Base-by-base conservation (phyloP, 1,140 invertebrate genomes). In the Dendrolimus punctatus region DNA sequence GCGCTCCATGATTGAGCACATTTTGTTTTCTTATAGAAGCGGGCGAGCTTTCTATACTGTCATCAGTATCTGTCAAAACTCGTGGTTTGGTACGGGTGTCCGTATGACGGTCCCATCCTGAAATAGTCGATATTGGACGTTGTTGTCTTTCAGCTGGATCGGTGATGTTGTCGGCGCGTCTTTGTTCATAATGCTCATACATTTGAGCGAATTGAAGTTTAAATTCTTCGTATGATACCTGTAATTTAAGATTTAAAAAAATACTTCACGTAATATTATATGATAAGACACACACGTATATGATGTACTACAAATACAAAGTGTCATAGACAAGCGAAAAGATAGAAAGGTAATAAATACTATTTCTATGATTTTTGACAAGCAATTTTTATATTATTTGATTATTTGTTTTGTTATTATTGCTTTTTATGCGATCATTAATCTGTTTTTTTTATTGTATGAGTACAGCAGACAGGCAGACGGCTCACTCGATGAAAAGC, bases 181-280 rank as follows among this genome's bases (percentile, higher is more conserved):
- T 94, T 54, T 96, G 91, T 71, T 98, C 97, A 80, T 98, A 99
- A 73, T 98, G 96, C 73, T 98, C 96, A 83, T 99, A 99, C 95
- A 99, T 98, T 87, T 97, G 95, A 53, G 95, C 95, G 82, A 97
- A 97, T 75, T 97, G 95, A 9, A 97, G 89, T 77, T 97, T 96
- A 79, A 99, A 99, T 86, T 99, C 97, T 89, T 99, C 97, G 79
- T 98, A 98, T 0, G 97, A 97, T 5, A 96, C 95, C 94, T 94
- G 66, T 0, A 60, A 68, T 5, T 40, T 38, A 4, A 39, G 6
- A 43, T 23, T 23, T 23, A 23, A 23, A 23, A n/a, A n/a, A n/a
- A 44, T 44, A 8, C 4, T 44, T 5, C 42, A 44, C n/a, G n/a
- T n/a, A n/a, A n/a, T n/a, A n/a, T n/a, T n/a, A n/a, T n/a, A n/a